These are phyloP conservation scores for Tursiops truncatus DNA, from an alignment of 2,113 vertebrate species.

Conservation along the genomic window DNA sequence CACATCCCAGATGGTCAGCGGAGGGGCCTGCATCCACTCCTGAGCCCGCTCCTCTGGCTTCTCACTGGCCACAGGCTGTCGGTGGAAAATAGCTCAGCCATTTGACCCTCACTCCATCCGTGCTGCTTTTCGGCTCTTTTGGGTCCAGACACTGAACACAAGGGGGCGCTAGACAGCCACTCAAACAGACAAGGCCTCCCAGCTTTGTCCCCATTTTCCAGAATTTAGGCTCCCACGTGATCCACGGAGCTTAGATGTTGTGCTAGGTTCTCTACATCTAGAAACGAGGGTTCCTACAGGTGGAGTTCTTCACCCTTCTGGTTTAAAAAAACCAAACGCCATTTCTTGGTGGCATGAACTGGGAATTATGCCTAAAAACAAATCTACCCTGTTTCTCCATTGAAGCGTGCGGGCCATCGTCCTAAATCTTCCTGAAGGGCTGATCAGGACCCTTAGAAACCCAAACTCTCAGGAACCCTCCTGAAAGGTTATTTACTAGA, in stretches of 20 bases:
- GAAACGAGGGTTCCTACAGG: neutral
- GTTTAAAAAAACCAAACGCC: neutral
- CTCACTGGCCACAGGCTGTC: neutral
- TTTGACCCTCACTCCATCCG: neutral
- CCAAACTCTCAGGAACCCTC: neutral
- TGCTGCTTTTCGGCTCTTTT: neutral
- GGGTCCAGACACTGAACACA: neutral
- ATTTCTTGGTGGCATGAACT: neutral
- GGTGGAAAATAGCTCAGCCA: neutral
- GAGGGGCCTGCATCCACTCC: neutral
- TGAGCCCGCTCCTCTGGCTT: neutral
- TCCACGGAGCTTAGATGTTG: neutral
- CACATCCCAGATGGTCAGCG: neutral
- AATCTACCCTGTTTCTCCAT: neutral
- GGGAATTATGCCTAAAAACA: neutral
- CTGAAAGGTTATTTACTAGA: neutral
- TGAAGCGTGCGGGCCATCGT: neutral
- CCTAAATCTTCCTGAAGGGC: neutral
- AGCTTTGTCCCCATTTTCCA: neutral
- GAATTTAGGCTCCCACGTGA: neutral
- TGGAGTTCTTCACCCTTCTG: neutral
- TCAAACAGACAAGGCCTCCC: neutral
- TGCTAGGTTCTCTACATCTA: neutral
- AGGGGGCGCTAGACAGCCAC: constrained; percentile 43
- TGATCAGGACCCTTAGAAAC: neutral